Base-by-base conservation (phyloP, 2,797 vertebrate genomes). In the Alouatta caraya region DNA sequence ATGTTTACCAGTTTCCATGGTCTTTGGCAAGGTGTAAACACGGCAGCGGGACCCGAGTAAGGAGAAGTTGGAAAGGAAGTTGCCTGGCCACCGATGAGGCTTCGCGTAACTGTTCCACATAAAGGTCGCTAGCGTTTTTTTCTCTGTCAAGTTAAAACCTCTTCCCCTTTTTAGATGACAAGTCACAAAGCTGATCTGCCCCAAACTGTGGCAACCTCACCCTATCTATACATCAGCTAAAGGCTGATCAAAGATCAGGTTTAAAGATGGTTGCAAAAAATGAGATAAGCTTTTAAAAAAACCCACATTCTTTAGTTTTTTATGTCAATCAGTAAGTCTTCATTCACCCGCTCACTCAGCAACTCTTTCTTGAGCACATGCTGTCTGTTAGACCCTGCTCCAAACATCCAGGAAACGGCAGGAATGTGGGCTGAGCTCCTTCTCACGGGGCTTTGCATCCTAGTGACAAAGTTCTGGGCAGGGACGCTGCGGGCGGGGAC, bases 91-190 rank as follows among this genome's bases (percentile, higher is more conserved):
- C 67, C 1, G 0, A 33, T 11, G 13, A 39, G 79, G 48, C 30
- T 64, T 48, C 28, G 0, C 1, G 11, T 14, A 64, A 64, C 6
- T 67, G 96, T 42, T 79, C 88, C 90, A 14, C 52, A 33, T 33
- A 48, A n/a, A 86, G 85, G 85, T 44, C 26, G 11, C 46, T 9
- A 33, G 48, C 12, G n/a, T 50, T 88, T 88, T n/a, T 78, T 93
- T 79, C 30, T 93, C 92, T 96, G 96, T 98, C 78, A 88, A 59
- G 87, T 59, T n/a, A 3, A 97, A 97, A 96, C 95, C 95, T 98
- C 98, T 98, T 98, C 97, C 97, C 70, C 84, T 98, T 97, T 87
- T 81, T 33, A 88, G 95, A 83, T 92, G 96, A 97, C 90, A 73
- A 52, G 92, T 96, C 96, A 75, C 57, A 50, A n/a, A 73, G 21